phyloP scores from a whole-genome alignment of 2,888 invertebrate species.

The Linnaemya vulpina region DNA sequence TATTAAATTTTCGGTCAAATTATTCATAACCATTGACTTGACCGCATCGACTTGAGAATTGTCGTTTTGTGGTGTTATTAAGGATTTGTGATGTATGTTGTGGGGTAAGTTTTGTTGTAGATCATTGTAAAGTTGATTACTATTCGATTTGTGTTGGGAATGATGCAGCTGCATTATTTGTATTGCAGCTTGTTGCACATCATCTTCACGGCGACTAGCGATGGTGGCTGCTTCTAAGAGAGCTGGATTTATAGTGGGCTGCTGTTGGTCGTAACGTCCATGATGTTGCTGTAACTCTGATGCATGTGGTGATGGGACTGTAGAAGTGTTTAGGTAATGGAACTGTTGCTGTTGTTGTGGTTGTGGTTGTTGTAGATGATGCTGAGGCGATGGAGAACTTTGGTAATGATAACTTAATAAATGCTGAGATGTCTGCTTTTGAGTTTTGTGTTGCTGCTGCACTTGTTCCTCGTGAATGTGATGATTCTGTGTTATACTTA shows the following conservation, averaged over 20 bases:
- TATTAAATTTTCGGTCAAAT: conserved; percentile 78
- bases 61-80: conserved; percentile 42
- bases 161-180: conserved; percentile 78
- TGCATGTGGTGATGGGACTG: conserved; percentile 39
- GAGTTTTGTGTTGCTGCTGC: conserved; percentile 81
- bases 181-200: conserved; percentile 76
- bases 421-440: conserved; percentile 47
- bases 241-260: conserved; percentile 82
- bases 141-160: conserved; percentile 67
- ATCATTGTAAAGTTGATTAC: conserved; percentile 60
- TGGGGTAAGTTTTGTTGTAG: conserved; percentile 71
- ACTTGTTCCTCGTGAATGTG: conserved; percentile 48
- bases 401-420: conserved; percentile 66
- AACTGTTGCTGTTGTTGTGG: conserved; percentile 76
- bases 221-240: conserved; percentile 82
- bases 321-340: conserved; percentile 46
- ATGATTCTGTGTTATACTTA: conserved; percentile 76
- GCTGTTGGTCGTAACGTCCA: conserved; percentile 49
- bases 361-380: conserved; percentile 51
- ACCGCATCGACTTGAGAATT: conserved; percentile 18
- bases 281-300: conserved; percentile 48
- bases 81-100: conserved; percentile 49
- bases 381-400: conserved; percentile 76
- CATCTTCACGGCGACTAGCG: conserved; percentile 78
- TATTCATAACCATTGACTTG: conserved; percentile 72